phyloP scores from a whole-genome alignment of 2,113 vertebrate genomes.

The Myotis lucifugus region DNA sequence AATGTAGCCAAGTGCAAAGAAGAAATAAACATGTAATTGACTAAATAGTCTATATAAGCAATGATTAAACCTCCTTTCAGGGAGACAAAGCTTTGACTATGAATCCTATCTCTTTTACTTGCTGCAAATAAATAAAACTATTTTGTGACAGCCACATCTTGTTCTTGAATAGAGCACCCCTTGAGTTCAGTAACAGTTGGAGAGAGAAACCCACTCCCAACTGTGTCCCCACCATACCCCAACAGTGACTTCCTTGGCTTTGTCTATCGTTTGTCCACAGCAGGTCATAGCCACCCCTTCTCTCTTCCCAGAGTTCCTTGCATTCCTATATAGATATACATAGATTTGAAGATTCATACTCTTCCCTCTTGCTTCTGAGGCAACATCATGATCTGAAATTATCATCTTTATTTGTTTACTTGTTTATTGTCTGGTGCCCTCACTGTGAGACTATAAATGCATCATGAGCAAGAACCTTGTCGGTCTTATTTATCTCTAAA shows the following conservation, averaged over 20 bases:
- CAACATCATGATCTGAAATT: background rate
- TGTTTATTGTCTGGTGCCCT: background rate
- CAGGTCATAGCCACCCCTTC: background rate
- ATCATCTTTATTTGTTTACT: background rate
- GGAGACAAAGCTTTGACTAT: background rate
- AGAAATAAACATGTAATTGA: background rate
- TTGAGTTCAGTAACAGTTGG: background rate
- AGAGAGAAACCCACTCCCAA: background rate
- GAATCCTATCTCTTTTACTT: background rate
- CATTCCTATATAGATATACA: background rate
- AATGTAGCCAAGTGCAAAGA: background rate
- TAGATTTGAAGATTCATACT: background rate
- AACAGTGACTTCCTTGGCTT: background rate
- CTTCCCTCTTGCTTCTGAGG: background rate
- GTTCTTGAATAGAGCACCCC: background rate
- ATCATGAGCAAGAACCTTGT: background rate
- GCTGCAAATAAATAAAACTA: background rate
- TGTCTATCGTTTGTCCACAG: background rate
- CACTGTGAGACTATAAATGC: background rate
- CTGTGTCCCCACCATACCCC: background rate
- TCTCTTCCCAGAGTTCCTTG: background rate
- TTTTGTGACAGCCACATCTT: background rate
- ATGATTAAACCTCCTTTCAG: background rate
- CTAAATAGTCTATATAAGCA: background rate
- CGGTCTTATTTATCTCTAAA: background rate